Conservation (phyloP, 2,888 invertebrate genomes). For the Aphodius granarius region DNA sequence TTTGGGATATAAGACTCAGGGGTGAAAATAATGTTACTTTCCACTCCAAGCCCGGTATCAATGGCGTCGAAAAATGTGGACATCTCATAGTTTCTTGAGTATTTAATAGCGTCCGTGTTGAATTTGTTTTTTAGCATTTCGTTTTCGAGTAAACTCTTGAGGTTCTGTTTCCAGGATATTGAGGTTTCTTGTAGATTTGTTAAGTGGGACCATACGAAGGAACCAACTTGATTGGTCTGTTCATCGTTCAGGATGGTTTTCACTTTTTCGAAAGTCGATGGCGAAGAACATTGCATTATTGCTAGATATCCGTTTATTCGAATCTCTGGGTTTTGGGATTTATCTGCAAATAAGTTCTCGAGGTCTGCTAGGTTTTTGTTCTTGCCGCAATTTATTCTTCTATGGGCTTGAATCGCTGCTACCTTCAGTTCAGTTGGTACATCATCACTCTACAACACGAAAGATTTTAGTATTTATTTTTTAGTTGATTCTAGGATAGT, state of each 20-base stretch:
- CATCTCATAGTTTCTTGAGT: slow-evolving; percentile 66
- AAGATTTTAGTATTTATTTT: neutral
- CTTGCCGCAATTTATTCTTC: slow-evolving; percentile 53
- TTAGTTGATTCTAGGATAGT: slow-evolving; percentile 10
- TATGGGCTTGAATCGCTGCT: slow-evolving; percentile 63
- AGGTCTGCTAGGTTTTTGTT: slow-evolving; percentile 51
- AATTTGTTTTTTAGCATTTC: slow-evolving; percentile 62
- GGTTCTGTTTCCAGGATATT: slow-evolving; percentile 59
- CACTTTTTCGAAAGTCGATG: slow-evolving; percentile 57
- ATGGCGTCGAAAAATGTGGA: slow-evolving; percentile 62
- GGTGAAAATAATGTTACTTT: slow-evolving; percentile 61
- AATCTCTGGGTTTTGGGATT: slow-evolving; percentile 60
- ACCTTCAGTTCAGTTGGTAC: slow-evolving; percentile 59
- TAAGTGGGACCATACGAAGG: slow-evolving; percentile 70
- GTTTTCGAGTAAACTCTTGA: slow-evolving; percentile 62
- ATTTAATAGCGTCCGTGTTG: slow-evolving; percentile 63
- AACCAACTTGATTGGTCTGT: slow-evolving; percentile 65
- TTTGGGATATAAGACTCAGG: slow-evolving; percentile 61
- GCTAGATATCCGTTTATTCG: slow-evolving; percentile 65
- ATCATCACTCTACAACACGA: slow-evolving; percentile 34
- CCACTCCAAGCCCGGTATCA: slow-evolving; percentile 60
- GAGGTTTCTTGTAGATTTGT: slow-evolving; percentile 63
- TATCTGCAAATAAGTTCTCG: slow-evolving; percentile 55
- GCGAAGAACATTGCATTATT: slow-evolving; percentile 63
- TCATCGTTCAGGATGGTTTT: slow-evolving; percentile 56